phyloP scores from a whole-genome alignment of 2,888 invertebrate species.

The Plebejus melissa region DNA sequence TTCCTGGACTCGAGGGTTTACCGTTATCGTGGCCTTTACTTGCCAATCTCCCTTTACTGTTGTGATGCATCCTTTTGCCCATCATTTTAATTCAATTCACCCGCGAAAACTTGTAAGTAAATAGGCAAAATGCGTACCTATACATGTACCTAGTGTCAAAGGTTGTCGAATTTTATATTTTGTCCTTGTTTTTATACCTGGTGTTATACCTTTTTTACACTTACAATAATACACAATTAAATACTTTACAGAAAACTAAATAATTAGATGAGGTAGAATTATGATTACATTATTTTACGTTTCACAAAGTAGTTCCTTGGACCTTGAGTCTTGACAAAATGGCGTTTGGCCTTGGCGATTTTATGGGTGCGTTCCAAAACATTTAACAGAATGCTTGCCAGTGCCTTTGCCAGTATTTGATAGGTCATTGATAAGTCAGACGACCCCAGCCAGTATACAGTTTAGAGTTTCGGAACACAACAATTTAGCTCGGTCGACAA shows the following conservation, averaged over 20 bases:
- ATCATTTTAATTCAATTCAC: conserved; percentile 66
- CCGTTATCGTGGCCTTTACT: conserved; percentile 72
- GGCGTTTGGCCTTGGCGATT: conserved; percentile 21
- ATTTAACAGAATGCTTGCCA: no score
- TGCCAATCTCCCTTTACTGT: conserved; percentile 70
- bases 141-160: background rate
- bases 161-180: background rate
- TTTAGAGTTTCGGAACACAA: no score
- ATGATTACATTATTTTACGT: background rate
- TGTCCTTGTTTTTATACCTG: background rate
- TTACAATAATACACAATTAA: background rate
- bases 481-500: no score
- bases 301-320: background rate
- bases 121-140: background rate
- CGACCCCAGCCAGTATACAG: no score
- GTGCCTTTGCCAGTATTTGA: no score
- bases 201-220: background rate
- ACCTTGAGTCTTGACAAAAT: conserved; percentile 31
- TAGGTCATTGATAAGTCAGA: no score
- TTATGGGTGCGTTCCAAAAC: no score
- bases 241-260: background rate
- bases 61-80: conserved; percentile 75
- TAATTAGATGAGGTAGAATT: background rate
- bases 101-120: conserved; percentile 50
- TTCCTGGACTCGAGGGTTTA: conserved; percentile 73